phyloP scores from a whole-genome alignment of 2,797 vertebrate genomes.

The Threskiornis aethiopicus region DNA sequence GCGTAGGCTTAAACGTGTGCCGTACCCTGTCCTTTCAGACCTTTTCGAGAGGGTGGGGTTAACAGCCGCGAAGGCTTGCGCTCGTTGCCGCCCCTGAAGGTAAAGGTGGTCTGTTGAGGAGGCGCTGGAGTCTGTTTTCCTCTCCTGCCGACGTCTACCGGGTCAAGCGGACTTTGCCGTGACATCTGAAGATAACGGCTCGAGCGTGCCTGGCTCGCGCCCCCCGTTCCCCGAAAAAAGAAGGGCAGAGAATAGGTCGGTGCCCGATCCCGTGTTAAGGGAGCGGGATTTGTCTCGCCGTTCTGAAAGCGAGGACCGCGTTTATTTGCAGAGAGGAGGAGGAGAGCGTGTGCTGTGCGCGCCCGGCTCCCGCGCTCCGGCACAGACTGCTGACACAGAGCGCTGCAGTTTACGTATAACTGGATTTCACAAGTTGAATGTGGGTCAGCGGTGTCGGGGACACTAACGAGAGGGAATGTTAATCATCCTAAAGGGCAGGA shows the following conservation, averaged over 20 bases:
- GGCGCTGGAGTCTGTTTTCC: neutral
- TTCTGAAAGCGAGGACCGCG: accelerated
- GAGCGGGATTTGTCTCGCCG: accelerated
- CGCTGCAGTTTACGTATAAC: neutral
- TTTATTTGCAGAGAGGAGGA: neutral
- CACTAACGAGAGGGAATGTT: constrained; percentile 14
- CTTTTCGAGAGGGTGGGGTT: neutral
- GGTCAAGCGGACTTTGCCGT: neutral
- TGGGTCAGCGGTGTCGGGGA: constrained; percentile 38
- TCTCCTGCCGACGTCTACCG: neutral
- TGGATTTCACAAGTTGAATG: constrained; percentile 1
- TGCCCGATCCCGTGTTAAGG: accelerated
- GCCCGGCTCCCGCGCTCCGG: neutral
- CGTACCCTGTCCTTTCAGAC: neutral
- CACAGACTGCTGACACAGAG: neutral
- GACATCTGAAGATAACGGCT: neutral
- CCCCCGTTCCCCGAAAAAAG: neutral
- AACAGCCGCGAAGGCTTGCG: accelerated
- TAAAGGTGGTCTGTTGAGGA: neutral
- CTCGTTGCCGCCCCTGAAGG: accelerated
- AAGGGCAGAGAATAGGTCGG: accelerated
- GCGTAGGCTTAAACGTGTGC: accelerated
- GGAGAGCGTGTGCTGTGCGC: neutral
- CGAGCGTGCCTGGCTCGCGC: neutral
- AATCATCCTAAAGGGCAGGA: constrained; percentile 28